phyloP scores from a whole-genome alignment of 2,888 invertebrate species.

The Scaeva pyrastri region DNA sequence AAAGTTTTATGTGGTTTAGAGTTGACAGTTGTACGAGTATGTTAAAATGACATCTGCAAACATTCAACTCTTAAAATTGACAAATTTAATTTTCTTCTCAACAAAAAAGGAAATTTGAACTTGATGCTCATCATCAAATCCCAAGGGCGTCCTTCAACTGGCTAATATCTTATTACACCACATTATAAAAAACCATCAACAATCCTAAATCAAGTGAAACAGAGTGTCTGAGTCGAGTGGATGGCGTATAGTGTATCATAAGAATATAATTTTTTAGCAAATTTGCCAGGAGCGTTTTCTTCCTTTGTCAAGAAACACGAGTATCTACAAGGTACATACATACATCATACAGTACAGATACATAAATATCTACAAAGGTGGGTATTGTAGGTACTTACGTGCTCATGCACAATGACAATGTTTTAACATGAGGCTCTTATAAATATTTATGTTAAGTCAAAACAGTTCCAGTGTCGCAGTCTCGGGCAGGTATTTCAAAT shows the following conservation, averaged over 20 bases:
- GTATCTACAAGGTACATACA: not conserved
- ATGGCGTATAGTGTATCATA: not conserved
- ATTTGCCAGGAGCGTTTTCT: constrained; percentile 31
- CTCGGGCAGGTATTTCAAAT: constrained; percentile 51
- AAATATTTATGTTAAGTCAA: constrained; percentile 37
- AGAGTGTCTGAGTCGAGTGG: not conserved
- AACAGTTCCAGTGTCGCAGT: constrained; percentile 6
- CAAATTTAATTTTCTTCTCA: no score
- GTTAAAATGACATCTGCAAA: no score
- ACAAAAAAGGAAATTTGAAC: no score
- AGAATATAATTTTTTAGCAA: constrained; percentile 7
- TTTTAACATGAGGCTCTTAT: constrained; percentile 21
- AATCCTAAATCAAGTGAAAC: not conserved
- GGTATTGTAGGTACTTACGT: constrained; percentile 11
- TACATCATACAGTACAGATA: not conserved
- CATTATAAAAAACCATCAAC: not conserved
- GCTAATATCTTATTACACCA: no score
- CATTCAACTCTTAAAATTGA: no score
- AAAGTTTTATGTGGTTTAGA: no score
- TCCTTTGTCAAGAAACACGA: constrained; percentile 40
- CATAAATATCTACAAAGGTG: no score
- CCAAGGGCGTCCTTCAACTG: no score
- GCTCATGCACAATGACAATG: constrained; percentile 6
- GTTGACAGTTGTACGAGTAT: no score
- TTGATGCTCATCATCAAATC: no score